These are phyloP conservation scores for Pristionchus maxplancki DNA, from an alignment of 2,888 invertebrate species.

Conservation along the genomic window DNA sequence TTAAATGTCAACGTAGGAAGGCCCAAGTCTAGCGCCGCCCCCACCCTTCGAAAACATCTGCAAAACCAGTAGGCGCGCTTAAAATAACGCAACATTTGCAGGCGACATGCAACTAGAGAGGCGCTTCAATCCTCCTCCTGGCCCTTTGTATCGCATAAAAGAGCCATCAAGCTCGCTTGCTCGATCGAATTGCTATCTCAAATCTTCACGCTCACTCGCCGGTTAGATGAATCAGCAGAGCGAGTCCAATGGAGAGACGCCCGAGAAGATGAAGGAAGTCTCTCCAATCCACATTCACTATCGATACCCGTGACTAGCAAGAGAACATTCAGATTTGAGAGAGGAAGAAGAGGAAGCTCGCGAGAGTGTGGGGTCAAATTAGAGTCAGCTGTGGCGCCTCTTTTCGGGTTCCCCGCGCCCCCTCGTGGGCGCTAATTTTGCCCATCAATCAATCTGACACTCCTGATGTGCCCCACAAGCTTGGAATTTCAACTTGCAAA, in stretches of 20 bases:
- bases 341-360: not conserved
- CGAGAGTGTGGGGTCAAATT: conserved; percentile 20
- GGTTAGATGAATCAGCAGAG: too few relatives aligned
- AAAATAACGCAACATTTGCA: not conserved
- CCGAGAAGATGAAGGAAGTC: too few relatives aligned
- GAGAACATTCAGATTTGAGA: too few relatives aligned
- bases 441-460: conserved; percentile 18
- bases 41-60: not conserved
- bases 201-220: not conserved
- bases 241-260: too few relatives aligned
- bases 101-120: not conserved
- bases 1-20: too few relatives aligned
- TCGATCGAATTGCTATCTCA: not conserved
- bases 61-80: not conserved
- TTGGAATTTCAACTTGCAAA: not conserved
- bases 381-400: conserved; percentile 27
- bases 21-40: too few relatives aligned
- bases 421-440: conserved; percentile 8
- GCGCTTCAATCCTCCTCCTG: not conserved
- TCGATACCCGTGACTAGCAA: not conserved
- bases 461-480: not conserved
- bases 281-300: too few relatives aligned
- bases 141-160: not conserved
- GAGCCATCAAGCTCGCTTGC: not conserved
- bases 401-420: not conserved